Evolutionary conservation across 2,797 vertebrate genomes (phyloP), one percentile per base, ranked within the genome.

Genomic region (Gymnocypris eckloni): DNA sequence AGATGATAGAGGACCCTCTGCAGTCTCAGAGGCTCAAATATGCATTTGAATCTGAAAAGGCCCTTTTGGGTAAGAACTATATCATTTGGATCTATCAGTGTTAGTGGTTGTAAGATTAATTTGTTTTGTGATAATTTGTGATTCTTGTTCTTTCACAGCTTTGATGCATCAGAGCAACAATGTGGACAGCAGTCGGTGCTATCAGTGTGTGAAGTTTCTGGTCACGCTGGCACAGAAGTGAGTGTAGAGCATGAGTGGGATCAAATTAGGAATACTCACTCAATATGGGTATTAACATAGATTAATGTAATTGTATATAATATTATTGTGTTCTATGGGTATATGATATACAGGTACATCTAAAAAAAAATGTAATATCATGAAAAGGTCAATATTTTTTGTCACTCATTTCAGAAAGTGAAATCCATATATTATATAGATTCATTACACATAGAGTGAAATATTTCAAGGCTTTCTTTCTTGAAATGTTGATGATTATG

Each of bases 121-220:
- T 2, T 52, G 1, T 18, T 81, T 69, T 67, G 11, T 90, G 13
- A 6, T 48, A 6, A 20, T 67, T 73, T 87, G 81, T 64, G 71
- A 67, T 87, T 89, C 70, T 81, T 61, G 10, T 43, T 79, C 45
- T 15, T 75, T 88, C 85, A 8, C 93, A 99, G 98, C 98, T 77
- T 92, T 99, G 93, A 99, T 99, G 98, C 98, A 99, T 88, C 98
- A 99, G 93, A 99, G 98, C 91, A 99, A 99, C 91, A 98, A 98
- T 0, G 95, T 98, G 92, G 98, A 99, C 96, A 99, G 98, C 95
- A 96, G 98, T 69, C 98, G 98, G 80, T 99, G 98, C 94, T 99
- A 99, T 91, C 98, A 99, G 93, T 99, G 98, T 93, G 97, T 99
- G 86, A 99, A 99, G 92, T 99, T 99, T 93, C 96, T 99, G 59